Percentiles rank a stretch among this genome's conserved stretches.
phyloP scores from a whole-genome alignment of 1,140 invertebrate genomes.

The silkworm (Bombyx mori) region ASM3026992v2 NC_085107.1:13986001-13986500 shows the following conservation, averaged over 20 bases:
- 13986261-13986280: constrained; percentile 20
- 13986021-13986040: no score
- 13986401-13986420: constrained; percentile 2
- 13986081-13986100: background rate
- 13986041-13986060: no score
- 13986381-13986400: constrained; percentile 15
- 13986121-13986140: constrained; percentile 5
- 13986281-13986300: constrained; percentile 27
- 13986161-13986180: background rate
- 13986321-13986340: constrained; percentile 20
- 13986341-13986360: constrained; percentile 17
- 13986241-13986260: constrained; percentile 15
- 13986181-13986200: background rate
- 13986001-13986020: no score
- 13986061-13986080: no score
- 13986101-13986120: constrained; percentile 4
- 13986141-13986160: background rate
- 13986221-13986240: constrained; percentile 9
- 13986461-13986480: background rate
- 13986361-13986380: constrained; percentile 9
- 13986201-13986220: constrained; percentile 1
- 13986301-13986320: constrained; percentile 51
- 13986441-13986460: background rate
- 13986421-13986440: background rate
- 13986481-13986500: constrained; percentile 5